phyloP scores from a whole-genome alignment of 2,797 vertebrate genomes.

The Rhinophrynus dorsalis region DNA sequence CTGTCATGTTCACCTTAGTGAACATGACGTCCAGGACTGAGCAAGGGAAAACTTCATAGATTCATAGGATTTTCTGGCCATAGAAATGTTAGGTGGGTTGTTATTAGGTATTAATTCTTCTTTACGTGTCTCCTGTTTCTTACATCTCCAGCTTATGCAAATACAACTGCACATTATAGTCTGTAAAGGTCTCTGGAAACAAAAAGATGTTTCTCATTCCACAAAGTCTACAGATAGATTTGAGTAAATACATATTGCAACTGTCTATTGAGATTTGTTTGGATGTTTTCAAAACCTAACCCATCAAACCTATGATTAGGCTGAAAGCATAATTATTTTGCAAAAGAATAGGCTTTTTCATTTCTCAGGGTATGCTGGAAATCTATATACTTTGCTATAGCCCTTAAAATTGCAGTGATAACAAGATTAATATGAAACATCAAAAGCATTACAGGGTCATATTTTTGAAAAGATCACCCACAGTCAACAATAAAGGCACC shows the following conservation, averaged over 20 bases:
- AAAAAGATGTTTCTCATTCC: neutral
- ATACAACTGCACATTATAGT: conserved; percentile 7
- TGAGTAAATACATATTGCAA: conserved; percentile 29
- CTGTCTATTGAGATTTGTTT: conserved; percentile 23
- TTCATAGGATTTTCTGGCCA: no score
- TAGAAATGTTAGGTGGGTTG: no score
- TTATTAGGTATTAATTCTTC: no score
- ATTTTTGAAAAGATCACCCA: conserved; percentile 33
- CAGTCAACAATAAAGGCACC: conserved; percentile 34
- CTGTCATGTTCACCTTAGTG: no score
- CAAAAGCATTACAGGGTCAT: conserved; percentile 43
- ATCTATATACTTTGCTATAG: conserved; percentile 37
- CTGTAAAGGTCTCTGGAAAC: conserved; percentile 2
- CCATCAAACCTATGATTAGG: conserved; percentile 38
- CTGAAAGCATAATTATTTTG: conserved; percentile 43
- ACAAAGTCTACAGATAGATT: conserved; percentile 5
- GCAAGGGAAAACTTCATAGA: no score
- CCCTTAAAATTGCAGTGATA: conserved; percentile 44
- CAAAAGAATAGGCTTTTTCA: conserved; percentile 29
- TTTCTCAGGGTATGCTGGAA: conserved; percentile 22
- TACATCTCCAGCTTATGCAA: neutral
- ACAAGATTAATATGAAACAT: conserved; percentile 43
- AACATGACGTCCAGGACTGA: no score
- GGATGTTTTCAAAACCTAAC: conserved; percentile 34
- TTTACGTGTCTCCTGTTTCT: neutral